phyloP scores from a whole-genome alignment of 2,797 vertebrate genomes.

The Sebastes kiyomatsui region DNA sequence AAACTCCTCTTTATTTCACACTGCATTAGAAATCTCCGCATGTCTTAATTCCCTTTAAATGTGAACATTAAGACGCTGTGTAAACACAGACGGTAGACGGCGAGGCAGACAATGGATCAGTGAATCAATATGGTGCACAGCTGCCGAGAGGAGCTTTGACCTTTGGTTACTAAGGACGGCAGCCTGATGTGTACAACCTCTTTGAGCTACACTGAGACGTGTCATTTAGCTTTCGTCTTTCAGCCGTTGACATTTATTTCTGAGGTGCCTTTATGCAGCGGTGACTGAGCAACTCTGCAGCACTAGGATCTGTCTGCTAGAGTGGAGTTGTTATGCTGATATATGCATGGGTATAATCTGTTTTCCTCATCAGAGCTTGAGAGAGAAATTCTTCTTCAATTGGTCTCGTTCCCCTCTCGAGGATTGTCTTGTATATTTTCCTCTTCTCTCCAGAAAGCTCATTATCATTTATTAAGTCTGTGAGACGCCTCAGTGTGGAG shows the following conservation, averaged over 20 bases:
- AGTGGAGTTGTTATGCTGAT: constrained; percentile 10
- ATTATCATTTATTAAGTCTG: constrained; percentile 4
- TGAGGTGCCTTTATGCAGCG: constrained; percentile 14
- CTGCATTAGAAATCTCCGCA: neutral
- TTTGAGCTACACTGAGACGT: constrained; percentile 20
- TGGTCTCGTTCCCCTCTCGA: neutral
- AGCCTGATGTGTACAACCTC: constrained; percentile 42
- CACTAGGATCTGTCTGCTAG: neutral
- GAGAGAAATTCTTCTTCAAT: neutral
- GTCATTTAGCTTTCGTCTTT: constrained; percentile 36
- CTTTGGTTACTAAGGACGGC: constrained; percentile 66
- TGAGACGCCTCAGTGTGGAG: neutral
- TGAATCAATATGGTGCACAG: constrained; percentile 57
- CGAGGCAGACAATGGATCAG: constrained; percentile 32
- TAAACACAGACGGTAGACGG: constrained; percentile 27
- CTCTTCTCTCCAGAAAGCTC: neutral
- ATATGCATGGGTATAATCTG: neutral
- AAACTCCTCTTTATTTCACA: neutral
- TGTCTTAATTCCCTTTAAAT: constrained; percentile 38
- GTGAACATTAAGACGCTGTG: constrained; percentile 28
- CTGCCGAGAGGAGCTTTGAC: constrained; percentile 60
- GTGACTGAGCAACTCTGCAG: constrained; percentile 13
- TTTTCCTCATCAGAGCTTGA: constrained; percentile 4
- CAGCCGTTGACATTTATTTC: constrained; percentile 58
- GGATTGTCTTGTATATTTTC: neutral